Evolutionary conservation across 1,140 invertebrate species (phyloP).

Genomic region (Drosophila lacertosa): DNA sequence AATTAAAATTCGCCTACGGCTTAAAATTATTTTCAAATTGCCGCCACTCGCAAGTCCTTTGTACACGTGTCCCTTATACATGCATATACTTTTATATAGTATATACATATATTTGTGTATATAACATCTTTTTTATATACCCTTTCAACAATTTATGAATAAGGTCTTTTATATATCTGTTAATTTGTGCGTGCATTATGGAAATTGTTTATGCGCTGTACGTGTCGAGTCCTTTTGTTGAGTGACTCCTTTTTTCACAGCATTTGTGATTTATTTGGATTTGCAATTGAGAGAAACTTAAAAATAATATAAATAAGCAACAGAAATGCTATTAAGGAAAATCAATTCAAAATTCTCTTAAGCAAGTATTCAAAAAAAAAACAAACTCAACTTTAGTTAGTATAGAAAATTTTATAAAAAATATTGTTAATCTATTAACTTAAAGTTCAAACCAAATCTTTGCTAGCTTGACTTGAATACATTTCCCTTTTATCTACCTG

Average conservation of each 20-base stretch:
- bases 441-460: no score
- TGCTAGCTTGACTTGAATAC: no score
- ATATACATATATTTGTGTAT: constrained; percentile 3
- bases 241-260: background rate
- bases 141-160: constrained; percentile 5
- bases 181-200: constrained; percentile 31
- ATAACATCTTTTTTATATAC: background rate
- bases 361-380: no score
- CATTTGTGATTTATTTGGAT: no score
- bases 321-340: no score
- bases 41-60: background rate
- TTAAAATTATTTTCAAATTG: background rate
- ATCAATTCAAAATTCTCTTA: no score
- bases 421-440: no score
- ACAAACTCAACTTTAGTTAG: no score
- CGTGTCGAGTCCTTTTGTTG: constrained; percentile 16
- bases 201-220: constrained; percentile 17
- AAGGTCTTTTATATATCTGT: constrained; percentile 11
- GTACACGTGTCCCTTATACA: background rate
- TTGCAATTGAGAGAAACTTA: no score
- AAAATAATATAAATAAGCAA: no score
- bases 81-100: no score
- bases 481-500: background rate
- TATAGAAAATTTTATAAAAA: no score
- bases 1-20: constrained; percentile 13